phyloP scores from a whole-genome alignment of 2,888 invertebrate genomes.

The Melanostoma mellinum region DNA sequence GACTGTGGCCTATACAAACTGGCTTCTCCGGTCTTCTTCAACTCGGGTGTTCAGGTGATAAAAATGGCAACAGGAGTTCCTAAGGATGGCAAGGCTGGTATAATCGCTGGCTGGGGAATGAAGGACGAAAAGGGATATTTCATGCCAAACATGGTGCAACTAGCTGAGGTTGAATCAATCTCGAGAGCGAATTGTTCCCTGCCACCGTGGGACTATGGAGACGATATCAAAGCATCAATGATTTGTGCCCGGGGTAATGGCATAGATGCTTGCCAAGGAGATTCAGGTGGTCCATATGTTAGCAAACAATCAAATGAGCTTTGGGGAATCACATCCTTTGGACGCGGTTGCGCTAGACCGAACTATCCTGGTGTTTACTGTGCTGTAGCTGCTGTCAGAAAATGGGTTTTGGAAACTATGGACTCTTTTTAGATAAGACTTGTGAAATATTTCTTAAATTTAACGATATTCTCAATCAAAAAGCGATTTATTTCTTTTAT shows the following conservation, averaged over 20 bases:
- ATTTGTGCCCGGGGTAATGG: conserved; percentile 84
- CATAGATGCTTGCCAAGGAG: conserved; percentile 48
- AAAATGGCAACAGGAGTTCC: not conserved
- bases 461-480: no score
- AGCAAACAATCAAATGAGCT: no score
- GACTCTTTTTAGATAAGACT: no score
- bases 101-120: conserved; percentile 37
- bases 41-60: not conserved
- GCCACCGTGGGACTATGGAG: conserved; percentile 80
- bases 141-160: conserved; percentile 80
- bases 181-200: conserved; percentile 80
- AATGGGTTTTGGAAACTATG: no score
- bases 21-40: not conserved
- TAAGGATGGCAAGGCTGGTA: not conserved
- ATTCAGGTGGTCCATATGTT: no score
- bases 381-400: no score
- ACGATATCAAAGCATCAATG: conserved; percentile 82
- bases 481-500: no score
- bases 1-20: conserved; percentile 23
- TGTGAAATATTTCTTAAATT: no score
- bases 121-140: not conserved
- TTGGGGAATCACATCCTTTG: no score
- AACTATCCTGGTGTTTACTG: no score
- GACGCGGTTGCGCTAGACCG: no score
- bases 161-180: conserved; percentile 83